These are phyloP conservation scores for Steinernema scapterisci DNA, from an alignment of 2,888 invertebrate genomes.

Conservation along the genomic window DNA sequence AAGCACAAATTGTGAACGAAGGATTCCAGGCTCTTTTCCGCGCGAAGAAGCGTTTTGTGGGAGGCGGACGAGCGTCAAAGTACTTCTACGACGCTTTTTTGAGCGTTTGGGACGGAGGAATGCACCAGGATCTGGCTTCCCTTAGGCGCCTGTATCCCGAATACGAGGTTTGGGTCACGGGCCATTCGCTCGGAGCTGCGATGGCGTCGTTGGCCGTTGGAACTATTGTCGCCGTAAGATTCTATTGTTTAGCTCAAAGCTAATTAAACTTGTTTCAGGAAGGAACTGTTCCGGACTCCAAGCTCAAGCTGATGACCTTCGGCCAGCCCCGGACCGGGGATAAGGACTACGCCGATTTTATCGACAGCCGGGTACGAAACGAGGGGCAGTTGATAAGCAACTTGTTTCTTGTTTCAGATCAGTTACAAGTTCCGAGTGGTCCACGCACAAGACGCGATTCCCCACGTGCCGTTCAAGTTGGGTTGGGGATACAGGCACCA, in stretches of 20 bases:
- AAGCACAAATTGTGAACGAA: constrained; percentile 47
- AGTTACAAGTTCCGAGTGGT: too few relatives aligned
- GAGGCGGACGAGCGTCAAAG: constrained; percentile 51
- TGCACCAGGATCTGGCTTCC: constrained; percentile 49
- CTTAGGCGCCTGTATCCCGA: constrained; percentile 43
- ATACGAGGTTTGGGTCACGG: constrained; percentile 48
- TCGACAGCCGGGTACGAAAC: background rate
- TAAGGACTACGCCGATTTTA: constrained; percentile 42
- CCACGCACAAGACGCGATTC: too few relatives aligned
- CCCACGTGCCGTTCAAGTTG: too few relatives aligned
- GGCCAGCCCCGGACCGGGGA: constrained; percentile 60
- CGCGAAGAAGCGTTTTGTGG: constrained; percentile 41
- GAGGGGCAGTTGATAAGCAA: too few relatives aligned
- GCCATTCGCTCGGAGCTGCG: background rate
- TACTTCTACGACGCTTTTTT: constrained; percentile 52
- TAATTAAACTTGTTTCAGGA: too few relatives aligned
- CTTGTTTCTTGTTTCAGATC: too few relatives aligned
- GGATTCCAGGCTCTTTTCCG: constrained; percentile 36
- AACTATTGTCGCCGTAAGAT: background rate
- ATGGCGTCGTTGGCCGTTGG: background rate
- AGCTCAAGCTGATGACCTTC: constrained; percentile 52
- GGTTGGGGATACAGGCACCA: too few relatives aligned
- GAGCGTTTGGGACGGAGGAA: constrained; percentile 49
- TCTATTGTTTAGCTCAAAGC: too few relatives aligned
- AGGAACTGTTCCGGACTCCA: too few relatives aligned